These are phyloP conservation scores for Carabus problematicus DNA, from an alignment of 2,888 invertebrate species.

Conservation along the genomic window DNA sequence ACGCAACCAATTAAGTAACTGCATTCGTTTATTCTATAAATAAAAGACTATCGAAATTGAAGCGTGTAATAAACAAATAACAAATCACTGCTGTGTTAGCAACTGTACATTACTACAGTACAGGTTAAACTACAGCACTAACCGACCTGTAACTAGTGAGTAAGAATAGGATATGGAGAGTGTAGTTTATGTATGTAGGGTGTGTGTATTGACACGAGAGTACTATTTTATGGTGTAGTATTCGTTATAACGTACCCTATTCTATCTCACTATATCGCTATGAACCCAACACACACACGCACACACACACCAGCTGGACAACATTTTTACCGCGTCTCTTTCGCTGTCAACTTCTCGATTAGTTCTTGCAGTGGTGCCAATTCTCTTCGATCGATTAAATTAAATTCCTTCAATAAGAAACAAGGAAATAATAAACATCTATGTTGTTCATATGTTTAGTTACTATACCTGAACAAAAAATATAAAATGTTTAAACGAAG, in stretches of 20 bases:
- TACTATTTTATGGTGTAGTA: neutral
- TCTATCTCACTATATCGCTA: no score
- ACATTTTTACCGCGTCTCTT: constrained; percentile 79
- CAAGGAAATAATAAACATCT: neutral
- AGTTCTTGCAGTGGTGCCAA: constrained; percentile 96
- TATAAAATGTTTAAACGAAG: constrained; percentile 99
- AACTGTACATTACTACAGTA: no score
- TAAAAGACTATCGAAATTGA: constrained; percentile 26
- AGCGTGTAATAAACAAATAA: constrained; percentile 33
- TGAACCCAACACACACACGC: no score
- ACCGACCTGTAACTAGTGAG: no score
- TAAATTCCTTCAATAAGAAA: constrained; percentile 82
- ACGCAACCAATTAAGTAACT: constrained; percentile 31
- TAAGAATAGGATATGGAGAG: neutral
- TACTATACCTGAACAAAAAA: constrained; percentile 86
- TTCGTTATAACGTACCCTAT: no score
- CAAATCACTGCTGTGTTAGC: constrained; percentile 32
- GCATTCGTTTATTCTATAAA: constrained; percentile 4
- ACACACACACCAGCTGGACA: no score
- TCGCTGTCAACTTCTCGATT: constrained; percentile 93
- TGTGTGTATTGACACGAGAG: no score
- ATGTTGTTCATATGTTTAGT: neutral
- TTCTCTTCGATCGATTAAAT: constrained; percentile 94
- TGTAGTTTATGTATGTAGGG: neutral
- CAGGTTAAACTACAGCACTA: neutral